Evolutionary conservation across 2,797 vertebrate species (phyloP).

Genomic region (Gymnoscopelus microlampas): DNA sequence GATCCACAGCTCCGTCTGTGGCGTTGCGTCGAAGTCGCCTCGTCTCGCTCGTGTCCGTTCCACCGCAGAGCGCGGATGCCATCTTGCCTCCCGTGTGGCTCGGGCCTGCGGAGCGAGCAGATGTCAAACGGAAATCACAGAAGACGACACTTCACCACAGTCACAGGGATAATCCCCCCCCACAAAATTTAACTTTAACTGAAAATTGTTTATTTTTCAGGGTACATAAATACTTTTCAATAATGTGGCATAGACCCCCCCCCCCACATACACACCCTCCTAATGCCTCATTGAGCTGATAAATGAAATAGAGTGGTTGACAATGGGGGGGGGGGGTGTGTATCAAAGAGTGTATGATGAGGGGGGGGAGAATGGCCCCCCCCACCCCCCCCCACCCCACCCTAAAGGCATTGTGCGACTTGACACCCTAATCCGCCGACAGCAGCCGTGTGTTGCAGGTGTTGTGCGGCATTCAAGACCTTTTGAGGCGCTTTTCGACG

Average conservation of each 20-base stretch:
- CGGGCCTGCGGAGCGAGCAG: conserved; percentile 23
- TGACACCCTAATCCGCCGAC: conserved; percentile 78
- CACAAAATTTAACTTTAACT: conserved; percentile 62
- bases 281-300: conserved; percentile 68
- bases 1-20: conserved; percentile 56
- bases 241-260: conserved; percentile 50
- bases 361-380: conserved; percentile 53
- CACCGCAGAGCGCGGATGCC: conserved; percentile 18
- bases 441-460: conserved; percentile 72
- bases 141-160: conserved; percentile 38
- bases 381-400: conserved; percentile 11
- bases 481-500: conserved; percentile 68
- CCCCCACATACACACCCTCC: neutral
- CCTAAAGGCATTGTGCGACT: conserved; percentile 66
- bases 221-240: conserved; percentile 74
- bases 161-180: conserved; percentile 51
- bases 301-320: conserved; percentile 67
- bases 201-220: conserved; percentile 78
- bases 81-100: conserved; percentile 34
- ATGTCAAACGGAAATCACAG: conserved; percentile 34
- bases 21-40: conserved; percentile 46
- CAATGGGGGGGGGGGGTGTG: conserved; percentile 52
- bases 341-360: conserved; percentile 35
- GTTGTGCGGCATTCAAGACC: conserved; percentile 74
- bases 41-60: neutral